Percentiles rank a stretch among this genome's conserved stretches.
phyloP scores from a whole-genome alignment of 1,140 invertebrate genomes.

The Caenorhabditis brenneri region DNA sequence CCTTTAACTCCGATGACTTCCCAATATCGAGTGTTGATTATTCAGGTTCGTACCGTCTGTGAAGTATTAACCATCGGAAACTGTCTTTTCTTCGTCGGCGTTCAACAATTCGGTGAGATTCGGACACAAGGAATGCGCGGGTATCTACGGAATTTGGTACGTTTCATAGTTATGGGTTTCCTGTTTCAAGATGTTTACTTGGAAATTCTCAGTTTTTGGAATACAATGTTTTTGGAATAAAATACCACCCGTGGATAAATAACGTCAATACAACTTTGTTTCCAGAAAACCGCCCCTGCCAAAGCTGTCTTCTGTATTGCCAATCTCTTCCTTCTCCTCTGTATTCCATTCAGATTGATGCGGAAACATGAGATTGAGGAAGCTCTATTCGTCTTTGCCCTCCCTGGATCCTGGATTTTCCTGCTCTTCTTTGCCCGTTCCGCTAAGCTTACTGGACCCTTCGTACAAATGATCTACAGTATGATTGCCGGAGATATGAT shows the following conservation, averaged over 20 bases:
- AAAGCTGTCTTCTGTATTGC: slow-evolving; percentile 91
- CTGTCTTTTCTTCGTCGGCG: slow-evolving; percentile 85
- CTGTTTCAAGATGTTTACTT: too few species aligned
- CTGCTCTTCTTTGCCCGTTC: slow-evolving; percentile 99
- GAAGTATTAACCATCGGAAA: slow-evolving; percentile 85
- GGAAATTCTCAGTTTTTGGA: too few species aligned
- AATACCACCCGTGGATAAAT: too few species aligned
- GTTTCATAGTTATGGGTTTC: too few species aligned
- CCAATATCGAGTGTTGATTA: slow-evolving; percentile 32
- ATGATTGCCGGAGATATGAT: slow-evolving; percentile 98
- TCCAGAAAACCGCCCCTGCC: slow-evolving; percentile 86
- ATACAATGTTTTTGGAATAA: too few species aligned
- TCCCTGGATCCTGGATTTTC: slow-evolving; percentile 93
- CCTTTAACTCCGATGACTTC: slow-evolving; percentile 15
- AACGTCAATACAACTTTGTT: slow-evolving; percentile 62
- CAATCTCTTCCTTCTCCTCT: slow-evolving; percentile 87
- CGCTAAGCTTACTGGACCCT: slow-evolving; percentile 88
- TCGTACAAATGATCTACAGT: slow-evolving; percentile 97
- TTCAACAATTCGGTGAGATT: slow-evolving; percentile 90
- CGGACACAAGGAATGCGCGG: slow-evolving; percentile 87
- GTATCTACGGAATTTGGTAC: slow-evolving; percentile 89
- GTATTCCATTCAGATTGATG: slow-evolving; percentile 85
- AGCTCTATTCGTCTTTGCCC: slow-evolving; percentile 85
- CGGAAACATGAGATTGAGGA: slow-evolving; percentile 83
- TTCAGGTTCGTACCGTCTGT: slow-evolving; percentile 77